A percentile compares a stretch with the other conserved stretches of the same genome.
phyloP scores from a whole-genome alignment of 1,140 invertebrate species.

The Plodia interpunctella region DNA sequence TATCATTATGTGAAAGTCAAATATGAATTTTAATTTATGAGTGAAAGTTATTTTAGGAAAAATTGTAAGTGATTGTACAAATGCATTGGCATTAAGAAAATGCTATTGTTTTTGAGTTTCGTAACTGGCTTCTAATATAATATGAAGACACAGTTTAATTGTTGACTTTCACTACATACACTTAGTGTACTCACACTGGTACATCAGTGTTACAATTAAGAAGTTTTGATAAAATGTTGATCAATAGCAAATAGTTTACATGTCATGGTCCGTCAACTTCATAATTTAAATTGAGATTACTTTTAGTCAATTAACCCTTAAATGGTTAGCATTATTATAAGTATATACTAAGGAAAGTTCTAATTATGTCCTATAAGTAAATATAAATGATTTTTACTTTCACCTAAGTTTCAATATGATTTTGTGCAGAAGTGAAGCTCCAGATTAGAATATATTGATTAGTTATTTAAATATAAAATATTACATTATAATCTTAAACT shows the following conservation, averaged over 20 bases:
- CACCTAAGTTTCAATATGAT: constrained; percentile 41
- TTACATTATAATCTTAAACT: constrained; percentile 15
- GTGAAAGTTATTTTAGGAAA: constrained; percentile 3
- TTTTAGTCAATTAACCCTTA: constrained; percentile 15
- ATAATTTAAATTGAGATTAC: constrained; percentile 46
- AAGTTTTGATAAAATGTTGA: constrained; percentile 66
- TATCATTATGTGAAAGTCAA: constrained; percentile 56
- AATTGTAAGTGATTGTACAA: not conserved
- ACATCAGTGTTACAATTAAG: constrained; percentile 42
- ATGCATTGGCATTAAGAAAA: not conserved
- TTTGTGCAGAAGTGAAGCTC: constrained; percentile 60
- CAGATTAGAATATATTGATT: constrained; percentile 39
- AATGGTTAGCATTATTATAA: not conserved
- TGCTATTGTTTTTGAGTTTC: not conserved
- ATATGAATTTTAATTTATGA: constrained; percentile 11
- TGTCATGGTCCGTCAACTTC: constrained; percentile 62
- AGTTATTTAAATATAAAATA: constrained; percentile 28
- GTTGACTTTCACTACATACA: constrained; percentile 41
- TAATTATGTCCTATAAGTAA: constrained; percentile 27
- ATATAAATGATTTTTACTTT: constrained; percentile 31
- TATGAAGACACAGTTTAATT: not conserved
- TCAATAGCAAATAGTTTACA: constrained; percentile 51
- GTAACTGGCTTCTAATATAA: not conserved
- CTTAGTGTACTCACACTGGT: constrained; percentile 35
- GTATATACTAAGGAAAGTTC: not conserved